phyloP scores from a whole-genome alignment of 2,113 vertebrate genomes.

The Galbula dea region DNA sequence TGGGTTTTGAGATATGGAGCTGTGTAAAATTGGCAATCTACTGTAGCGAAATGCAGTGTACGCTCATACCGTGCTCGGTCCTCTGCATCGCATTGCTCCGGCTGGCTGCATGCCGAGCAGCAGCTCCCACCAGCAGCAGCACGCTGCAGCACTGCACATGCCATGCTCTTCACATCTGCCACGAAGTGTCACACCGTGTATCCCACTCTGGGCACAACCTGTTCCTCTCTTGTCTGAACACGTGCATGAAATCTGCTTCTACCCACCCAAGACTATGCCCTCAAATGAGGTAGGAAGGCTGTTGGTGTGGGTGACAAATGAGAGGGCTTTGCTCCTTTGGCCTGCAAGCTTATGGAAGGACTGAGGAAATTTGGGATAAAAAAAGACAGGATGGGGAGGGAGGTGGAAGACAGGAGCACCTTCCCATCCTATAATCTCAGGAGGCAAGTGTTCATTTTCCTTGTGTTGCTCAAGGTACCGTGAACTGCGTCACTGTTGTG shows the following conservation, averaged over 20 bases:
- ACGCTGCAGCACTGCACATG: background rate
- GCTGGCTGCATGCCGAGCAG: background rate
- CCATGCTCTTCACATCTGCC: background rate
- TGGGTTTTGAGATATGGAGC: background rate
- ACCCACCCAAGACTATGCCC: background rate
- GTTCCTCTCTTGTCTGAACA: background rate
- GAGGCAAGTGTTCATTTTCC: background rate
- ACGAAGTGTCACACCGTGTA: fast-evolving
- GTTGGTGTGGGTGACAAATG: background rate
- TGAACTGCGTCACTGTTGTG: fast-evolving
- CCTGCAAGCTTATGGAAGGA: background rate
- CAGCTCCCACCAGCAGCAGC: background rate
- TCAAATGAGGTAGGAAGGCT: background rate
- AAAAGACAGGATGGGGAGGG: background rate
- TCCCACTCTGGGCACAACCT: background rate
- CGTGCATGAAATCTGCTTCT: fast-evolving
- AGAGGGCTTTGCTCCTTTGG: background rate
- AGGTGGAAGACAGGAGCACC: background rate
- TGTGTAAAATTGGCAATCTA: background rate
- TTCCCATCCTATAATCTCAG: background rate
- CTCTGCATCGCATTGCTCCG: background rate
- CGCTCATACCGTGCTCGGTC: background rate
- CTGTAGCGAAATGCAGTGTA: background rate
- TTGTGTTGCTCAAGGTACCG: fast-evolving
- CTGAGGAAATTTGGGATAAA: background rate